Evolutionary conservation across 2,888 invertebrate species (phyloP), one percentile per base, ranked within the genome.

Genomic region (Pegoplata infirma): DNA sequence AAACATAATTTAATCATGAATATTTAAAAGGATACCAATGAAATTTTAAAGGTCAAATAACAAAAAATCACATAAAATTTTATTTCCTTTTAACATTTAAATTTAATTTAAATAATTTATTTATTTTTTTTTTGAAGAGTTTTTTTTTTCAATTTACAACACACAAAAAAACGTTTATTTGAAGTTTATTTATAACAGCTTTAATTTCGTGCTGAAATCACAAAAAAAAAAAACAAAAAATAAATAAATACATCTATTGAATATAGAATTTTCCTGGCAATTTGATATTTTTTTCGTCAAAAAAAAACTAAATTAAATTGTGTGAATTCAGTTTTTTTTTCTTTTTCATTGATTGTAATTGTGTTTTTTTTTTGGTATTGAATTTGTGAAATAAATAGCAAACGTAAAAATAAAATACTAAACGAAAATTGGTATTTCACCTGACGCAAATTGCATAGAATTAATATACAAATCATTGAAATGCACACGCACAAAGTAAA

Each of bases 371-470:
- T 47, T 49, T 10, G 8, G 19, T 23, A 36, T 36, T 49, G 63
- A 51, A 23, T 63, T 28, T 63, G 61, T 63, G 49, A 63, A 32
- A 63, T 49, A 49, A 49, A 17, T 16, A 14, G 28, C 7, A 10
- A 14, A 28, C 36, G 12, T 1, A 28, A 49, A 68, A 58, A 49
- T 40, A 10, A 21, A 53, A 40, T 49, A 56, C 56, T 63, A 63
- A 49, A 49, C 56, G 56, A 25, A 63, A 75, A 75, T 75, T 76
- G 71, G 56, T 56, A 77, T 74, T 80, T 77, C 47, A 77, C 66
- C 76, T 58, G 49, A 61, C 58, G 72, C 73, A 80, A 81, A 77
- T 80, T 81, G 75, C 72, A 80, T 72, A 61, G 77, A 77, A 75
- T 80, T 75, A 75, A 80, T 75, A n/a, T n/a, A 66, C 44, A 76